Evolutionary conservation across 23 tunicate species (phyloP).

Genomic region (Diplosoma virens): DNA sequence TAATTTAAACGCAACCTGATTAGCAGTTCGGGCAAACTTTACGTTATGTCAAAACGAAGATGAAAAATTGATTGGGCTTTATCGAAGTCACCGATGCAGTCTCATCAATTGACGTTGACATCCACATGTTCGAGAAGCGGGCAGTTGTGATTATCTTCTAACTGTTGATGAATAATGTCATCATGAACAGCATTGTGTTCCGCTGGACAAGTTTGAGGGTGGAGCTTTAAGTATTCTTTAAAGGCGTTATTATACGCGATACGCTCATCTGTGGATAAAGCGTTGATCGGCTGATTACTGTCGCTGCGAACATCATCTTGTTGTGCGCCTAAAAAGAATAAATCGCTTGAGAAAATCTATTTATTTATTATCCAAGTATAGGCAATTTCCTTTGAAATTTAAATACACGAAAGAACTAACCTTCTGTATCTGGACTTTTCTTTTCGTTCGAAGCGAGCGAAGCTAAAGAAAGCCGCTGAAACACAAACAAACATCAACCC

Average conservation of each 20-base stretch:
- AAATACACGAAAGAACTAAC: no score
- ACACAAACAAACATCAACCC: no score
- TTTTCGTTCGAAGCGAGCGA: background rate
- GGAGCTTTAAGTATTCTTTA: slow-evolving; percentile 72
- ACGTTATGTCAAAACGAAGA: no score
- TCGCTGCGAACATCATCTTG: background rate
- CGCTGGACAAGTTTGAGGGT: background rate
- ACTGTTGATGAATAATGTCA: background rate
- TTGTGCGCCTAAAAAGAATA: background rate
- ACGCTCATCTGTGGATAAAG: slow-evolving; percentile 9
- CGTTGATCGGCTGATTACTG: background rate
- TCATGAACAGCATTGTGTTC: background rate
- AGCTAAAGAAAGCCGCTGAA: background rate
- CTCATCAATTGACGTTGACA: slow-evolving; percentile 30
- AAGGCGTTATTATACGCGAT: slow-evolving; percentile 66
- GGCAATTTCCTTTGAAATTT: no score
- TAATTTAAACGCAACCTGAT: no score
- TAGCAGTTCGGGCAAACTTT: no score
- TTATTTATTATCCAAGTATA: no score
- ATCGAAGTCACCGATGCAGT: no score
- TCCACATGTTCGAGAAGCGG: slow-evolving; percentile 11
- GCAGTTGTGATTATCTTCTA: background rate
- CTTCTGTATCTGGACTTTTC: background rate
- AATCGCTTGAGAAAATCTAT: background rate
- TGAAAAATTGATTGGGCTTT: no score